Conservation (phyloP, 2,113 vertebrate species). For the Ondatra zibethicus region DNA sequence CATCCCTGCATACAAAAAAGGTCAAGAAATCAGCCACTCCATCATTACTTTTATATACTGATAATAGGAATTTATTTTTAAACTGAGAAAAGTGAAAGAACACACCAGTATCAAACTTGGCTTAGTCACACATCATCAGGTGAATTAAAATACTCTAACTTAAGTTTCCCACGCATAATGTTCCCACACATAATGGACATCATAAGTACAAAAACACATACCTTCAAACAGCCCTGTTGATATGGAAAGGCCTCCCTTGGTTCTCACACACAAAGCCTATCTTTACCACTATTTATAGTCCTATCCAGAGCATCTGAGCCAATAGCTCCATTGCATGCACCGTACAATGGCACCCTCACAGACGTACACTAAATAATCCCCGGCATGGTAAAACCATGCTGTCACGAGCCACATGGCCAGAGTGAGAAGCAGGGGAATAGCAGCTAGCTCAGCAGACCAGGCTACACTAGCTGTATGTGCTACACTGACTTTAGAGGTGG, state of each 20-base stretch:
- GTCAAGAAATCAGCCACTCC: background rate
- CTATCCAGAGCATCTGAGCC: background rate
- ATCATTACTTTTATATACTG: background rate
- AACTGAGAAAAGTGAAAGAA: background rate
- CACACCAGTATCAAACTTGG: background rate
- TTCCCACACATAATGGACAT: no score
- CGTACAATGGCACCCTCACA: no score
- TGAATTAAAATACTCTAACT: background rate
- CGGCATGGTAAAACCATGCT: background rate
- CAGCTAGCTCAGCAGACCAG: background rate
- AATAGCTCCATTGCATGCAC: rapidly evolving
- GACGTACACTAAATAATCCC: background rate
- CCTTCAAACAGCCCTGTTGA: background rate
- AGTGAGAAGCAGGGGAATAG: background rate
- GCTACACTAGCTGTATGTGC: rapidly evolving
- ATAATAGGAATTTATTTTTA: background rate
- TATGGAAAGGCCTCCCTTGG: no score
- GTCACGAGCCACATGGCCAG: background rate
- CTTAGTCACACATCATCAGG: background rate
- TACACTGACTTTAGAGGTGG: background rate
- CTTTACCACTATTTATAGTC: rapidly evolving
- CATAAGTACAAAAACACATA: background rate
- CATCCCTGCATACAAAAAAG: background rate
- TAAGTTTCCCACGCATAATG: background rate
- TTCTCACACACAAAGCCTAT: background rate